Base-by-base conservation (phyloP, 2,888 invertebrate genomes). In the Galeopsomyia nigrocyanea region DNA sequence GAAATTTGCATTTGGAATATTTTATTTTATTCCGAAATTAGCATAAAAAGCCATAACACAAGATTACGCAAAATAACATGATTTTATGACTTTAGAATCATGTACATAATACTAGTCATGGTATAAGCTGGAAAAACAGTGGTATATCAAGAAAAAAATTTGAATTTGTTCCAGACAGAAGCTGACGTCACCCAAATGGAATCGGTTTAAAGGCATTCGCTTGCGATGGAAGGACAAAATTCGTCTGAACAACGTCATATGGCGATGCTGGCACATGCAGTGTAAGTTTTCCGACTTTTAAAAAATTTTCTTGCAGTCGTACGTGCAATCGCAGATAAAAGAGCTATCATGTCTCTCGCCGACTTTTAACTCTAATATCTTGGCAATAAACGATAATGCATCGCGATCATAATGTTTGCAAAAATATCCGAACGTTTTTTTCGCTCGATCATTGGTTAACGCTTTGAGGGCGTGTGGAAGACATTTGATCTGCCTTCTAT, bases 231-330 rank as follows among this genome's bases (percentile, higher is more conserved):
- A 99, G 88, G 99, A 99, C 90, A 98, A 99, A 89, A 98, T 99
- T 84, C 92, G 99, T 80, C 89, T 99, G 82, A 99, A 99, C 91
- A 99, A 99, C 88, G 97, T 99, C 80, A 99, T 99, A 84, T 99
- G 99, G 99, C 91, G 99, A 86, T 99, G 99, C 87, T 99, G 99
- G 98, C 98, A 98, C 88, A 96, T 99, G 95, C 99, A 99, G 88
- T 99, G 96, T 96, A 88, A 93, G 93, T 89, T 76, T 58, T 17
- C 7, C 3, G 22, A 7, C 14, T 7, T 10, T 39, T 39, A 7
- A 39, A 39, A 31, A 3, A 31, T 7, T 39, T 10, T 39, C 39
- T 39, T 13, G 39, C 39, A 39, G 5, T 10, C 10, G 7, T 13
- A 39, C 10, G 10, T 39, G 13, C 39, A 3, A 7, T 3, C 13